Conservation (phyloP, 37 sponge, comb jelly and placozoan genomes). For the Halisarca cf. caerulea region DNA sequence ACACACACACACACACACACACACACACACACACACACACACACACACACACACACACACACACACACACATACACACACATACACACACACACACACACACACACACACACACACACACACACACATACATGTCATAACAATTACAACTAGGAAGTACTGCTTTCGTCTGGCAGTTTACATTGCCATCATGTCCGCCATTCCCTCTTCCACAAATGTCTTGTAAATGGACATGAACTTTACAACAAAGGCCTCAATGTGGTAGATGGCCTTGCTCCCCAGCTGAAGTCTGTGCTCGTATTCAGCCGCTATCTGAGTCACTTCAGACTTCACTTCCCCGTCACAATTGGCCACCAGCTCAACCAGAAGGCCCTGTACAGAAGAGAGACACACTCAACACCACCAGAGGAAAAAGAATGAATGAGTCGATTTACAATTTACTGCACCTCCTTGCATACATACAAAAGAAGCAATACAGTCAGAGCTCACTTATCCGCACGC, state of each 20-base stretch:
- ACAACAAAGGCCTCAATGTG: constrained; percentile 98
- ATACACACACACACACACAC: constrained; percentile 4
- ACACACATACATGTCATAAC: neutral
- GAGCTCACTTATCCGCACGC: too few species aligned
- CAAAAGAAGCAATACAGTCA: too few species aligned
- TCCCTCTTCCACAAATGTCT: constrained; percentile 93
- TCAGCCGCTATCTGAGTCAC: constrained; percentile 89
- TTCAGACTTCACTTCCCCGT: constrained; percentile 87
- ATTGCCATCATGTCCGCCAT: constrained; percentile 61
- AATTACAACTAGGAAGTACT: neutral
- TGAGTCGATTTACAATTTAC: too few species aligned
- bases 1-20: too few species aligned
- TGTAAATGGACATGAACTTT: constrained; percentile 96
- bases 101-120: neutral
- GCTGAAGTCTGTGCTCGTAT: constrained; percentile 92
- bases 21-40: too few species aligned
- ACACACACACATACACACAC: constrained; percentile 4
- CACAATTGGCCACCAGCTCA: constrained; percentile 86
- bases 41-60: constrained; percentile 13
- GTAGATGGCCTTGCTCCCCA: constrained; percentile 95
- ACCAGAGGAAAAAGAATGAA: too few species aligned
- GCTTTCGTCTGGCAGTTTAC: neutral
- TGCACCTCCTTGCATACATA: too few species aligned
- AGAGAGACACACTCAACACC: too few species aligned
- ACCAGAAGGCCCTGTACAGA: constrained; percentile 65